Percentiles rank a stretch among this genome's conserved stretches.
These are phyloP conservation scores for Gopherus flavomarginatus DNA, from an alignment of 2,113 vertebrate genomes.

Conservation along the genomic window DNA sequence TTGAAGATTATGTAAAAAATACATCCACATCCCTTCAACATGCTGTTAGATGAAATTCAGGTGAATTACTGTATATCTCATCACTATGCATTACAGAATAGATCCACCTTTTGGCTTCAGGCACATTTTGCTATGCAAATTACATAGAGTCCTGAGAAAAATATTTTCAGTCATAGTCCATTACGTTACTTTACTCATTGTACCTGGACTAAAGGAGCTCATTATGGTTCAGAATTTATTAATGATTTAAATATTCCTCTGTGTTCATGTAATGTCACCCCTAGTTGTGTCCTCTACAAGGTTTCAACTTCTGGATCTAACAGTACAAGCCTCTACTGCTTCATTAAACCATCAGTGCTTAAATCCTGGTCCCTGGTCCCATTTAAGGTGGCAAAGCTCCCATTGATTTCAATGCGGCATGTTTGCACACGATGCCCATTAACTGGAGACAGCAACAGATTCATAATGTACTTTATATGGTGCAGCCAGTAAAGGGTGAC, in stretches of 20 bases:
- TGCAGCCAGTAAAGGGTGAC: background rate
- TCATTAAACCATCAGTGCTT: background rate
- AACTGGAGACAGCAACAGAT: background rate
- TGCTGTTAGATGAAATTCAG: conserved; percentile 15
- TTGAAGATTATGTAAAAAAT: conserved; percentile 24
- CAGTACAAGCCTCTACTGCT: background rate
- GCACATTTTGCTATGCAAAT: background rate
- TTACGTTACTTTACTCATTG: background rate
- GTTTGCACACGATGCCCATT: background rate
- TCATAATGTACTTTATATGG: background rate
- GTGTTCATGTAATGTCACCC: background rate
- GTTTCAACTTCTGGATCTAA: background rate
- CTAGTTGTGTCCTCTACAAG: background rate
- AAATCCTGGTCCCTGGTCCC: background rate
- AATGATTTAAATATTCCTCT: background rate
- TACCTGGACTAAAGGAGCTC: background rate
- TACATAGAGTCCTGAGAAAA: background rate
- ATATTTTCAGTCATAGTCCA: background rate
- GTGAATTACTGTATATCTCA: conserved; percentile 2
- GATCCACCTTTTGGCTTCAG: background rate
- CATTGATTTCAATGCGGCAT: background rate
- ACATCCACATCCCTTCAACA: background rate
- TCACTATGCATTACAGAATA: background rate
- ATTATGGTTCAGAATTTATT: background rate
- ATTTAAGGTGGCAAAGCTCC: background rate